These are phyloP conservation scores for Vanessa atalanta DNA, from an alignment of 1,140 invertebrate genomes.

Conservation along the genomic window DNA sequence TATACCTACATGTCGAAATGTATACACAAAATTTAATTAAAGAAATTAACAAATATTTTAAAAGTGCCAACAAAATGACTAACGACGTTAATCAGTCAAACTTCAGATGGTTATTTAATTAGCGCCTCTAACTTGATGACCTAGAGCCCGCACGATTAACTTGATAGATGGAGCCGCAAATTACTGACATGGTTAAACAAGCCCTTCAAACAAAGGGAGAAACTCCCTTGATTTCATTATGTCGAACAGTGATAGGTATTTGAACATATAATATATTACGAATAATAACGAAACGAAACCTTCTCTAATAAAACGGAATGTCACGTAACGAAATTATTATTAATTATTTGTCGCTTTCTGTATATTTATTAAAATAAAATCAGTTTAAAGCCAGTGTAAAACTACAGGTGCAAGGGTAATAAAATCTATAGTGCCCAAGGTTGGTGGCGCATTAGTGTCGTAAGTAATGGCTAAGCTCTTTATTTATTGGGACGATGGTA, in stretches of 20 bases:
- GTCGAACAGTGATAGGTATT: constrained; percentile 21
- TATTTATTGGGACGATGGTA: too few species aligned
- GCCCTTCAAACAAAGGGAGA: constrained; percentile 21
- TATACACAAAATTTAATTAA: too few species aligned
- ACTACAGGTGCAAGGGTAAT: too few species aligned
- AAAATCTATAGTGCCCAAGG: too few species aligned
- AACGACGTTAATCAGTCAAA: neutral
- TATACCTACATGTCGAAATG: too few species aligned
- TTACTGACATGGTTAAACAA: constrained; percentile 26
- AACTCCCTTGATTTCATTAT: constrained; percentile 26
- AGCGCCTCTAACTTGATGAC: constrained; percentile 12
- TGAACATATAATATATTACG: neutral
- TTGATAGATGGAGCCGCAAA: constrained; percentile 32
- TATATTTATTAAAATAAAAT: too few species aligned
- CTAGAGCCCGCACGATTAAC: constrained; percentile 24
- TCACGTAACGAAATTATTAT: neutral
- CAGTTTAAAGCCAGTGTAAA: too few species aligned
- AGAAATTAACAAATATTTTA: neutral
- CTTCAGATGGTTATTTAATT: constrained; percentile 19
- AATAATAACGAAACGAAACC: neutral
- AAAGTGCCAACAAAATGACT: neutral
- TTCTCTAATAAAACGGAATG: neutral
- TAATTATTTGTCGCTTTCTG: too few species aligned
- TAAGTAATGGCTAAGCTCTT: too few species aligned
- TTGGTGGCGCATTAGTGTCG: too few species aligned